A percentile compares a stretch with the other conserved stretches of the same genome.
These are phyloP conservation scores for Camponotus floridanus DNA, from an alignment of 1,140 invertebrate species.

Conservation along the genomic window DNA sequence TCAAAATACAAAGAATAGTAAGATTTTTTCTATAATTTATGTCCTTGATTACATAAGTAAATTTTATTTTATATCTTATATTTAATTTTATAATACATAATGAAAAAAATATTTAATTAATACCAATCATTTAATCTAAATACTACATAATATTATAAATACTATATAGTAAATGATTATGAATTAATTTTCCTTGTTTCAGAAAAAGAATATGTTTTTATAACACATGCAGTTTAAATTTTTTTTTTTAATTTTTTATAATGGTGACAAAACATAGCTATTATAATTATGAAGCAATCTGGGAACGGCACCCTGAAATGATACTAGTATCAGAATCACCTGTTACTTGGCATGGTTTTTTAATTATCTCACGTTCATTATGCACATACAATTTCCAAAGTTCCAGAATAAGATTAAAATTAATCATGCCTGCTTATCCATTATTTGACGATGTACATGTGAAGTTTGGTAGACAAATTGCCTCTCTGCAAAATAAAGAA, in stretches of 20 bases:
- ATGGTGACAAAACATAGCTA: background rate
- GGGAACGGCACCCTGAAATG: constrained; percentile 76
- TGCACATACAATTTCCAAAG: constrained; percentile 21
- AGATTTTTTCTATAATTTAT: background rate
- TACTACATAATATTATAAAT: background rate
- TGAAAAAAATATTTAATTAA: background rate
- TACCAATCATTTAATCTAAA: background rate
- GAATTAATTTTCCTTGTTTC: background rate
- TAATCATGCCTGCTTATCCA: constrained; percentile 78
- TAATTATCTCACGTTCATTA: constrained; percentile 51
- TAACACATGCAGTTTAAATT: background rate
- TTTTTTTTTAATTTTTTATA: background rate
- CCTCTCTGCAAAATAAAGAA: constrained; percentile 59
- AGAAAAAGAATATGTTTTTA: background rate
- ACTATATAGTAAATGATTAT: background rate
- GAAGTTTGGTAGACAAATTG: constrained; percentile 74
- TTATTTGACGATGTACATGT: constrained; percentile 64
- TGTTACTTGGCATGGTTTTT: constrained; percentile 76
- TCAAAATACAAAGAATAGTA: background rate
- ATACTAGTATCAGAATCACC: constrained; percentile 74
- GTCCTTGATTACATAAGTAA: background rate
- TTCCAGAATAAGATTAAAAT: constrained; percentile 73
- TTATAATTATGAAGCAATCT: constrained; percentile 71
- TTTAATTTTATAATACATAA: background rate
- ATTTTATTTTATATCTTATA: background rate